Percentiles rank a stretch among this genome's conserved stretches.
Conservation (phyloP, 2,888 invertebrate species). For the Scrobipalpa costella region DNA sequence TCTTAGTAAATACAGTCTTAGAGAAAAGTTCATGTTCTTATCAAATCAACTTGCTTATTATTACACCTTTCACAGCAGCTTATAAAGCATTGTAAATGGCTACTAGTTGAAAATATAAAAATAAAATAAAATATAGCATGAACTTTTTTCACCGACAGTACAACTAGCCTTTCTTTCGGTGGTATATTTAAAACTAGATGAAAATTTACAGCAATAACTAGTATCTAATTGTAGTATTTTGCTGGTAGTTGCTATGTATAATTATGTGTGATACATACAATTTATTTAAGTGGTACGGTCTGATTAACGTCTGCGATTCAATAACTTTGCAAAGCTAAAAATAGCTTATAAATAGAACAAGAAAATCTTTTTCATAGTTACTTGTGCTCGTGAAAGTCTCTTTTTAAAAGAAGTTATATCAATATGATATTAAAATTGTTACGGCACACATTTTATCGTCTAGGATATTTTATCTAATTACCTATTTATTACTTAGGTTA, state of each 20-base stretch:
- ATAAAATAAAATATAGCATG: constrained; percentile 25
- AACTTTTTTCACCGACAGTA: constrained; percentile 43
- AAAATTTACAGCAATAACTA: constrained; percentile 79
- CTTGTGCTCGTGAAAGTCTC: constrained; percentile 54
- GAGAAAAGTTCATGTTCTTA: constrained; percentile 43
- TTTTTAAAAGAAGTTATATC: constrained; percentile 63
- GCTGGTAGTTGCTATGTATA: constrained; percentile 75
- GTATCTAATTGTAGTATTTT: constrained; percentile 72
- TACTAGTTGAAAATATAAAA: neutral
- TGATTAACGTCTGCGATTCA: constrained; percentile 21
- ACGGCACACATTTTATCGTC: constrained; percentile 65
- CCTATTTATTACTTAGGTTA: constrained; percentile 74
- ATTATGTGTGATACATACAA: constrained; percentile 73
- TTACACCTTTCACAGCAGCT: neutral
- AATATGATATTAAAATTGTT: constrained; percentile 77
- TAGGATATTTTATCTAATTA: constrained; percentile 60
- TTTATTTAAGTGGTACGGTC: constrained; percentile 60
- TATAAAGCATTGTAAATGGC: constrained; percentile 24
- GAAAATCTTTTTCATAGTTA: constrained; percentile 34
- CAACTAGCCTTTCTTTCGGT: constrained; percentile 75
- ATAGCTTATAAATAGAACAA: neutral
- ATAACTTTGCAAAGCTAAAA: constrained; percentile 34
- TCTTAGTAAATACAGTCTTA: constrained; percentile 59
- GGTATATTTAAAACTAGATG: constrained; percentile 67
- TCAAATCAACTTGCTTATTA: neutral